These are phyloP conservation scores for Oryzias celebensis DNA, from an alignment of 2,113 vertebrate species.

Conservation along the genomic window DNA sequence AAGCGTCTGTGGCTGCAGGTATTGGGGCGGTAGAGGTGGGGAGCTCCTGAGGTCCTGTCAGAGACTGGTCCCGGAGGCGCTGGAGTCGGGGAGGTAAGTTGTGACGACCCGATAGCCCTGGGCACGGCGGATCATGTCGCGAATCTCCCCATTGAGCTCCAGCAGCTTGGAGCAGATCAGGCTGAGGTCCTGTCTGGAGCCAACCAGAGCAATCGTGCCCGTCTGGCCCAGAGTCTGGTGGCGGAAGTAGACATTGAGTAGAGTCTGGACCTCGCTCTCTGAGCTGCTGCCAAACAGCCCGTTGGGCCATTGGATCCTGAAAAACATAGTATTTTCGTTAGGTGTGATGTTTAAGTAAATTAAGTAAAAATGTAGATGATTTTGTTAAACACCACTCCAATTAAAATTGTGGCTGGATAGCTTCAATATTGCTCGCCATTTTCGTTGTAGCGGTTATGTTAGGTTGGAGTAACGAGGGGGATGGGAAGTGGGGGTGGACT, in stretches of 20 bases:
- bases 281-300: conserved; percentile 93
- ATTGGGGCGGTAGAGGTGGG: conserved; percentile 43
- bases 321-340: neutral
- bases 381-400: no score
- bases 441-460: no score
- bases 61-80: conserved; percentile 92
- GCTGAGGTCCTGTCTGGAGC: conserved; percentile 93
- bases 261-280: conserved; percentile 95
- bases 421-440: no score
- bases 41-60: conserved; percentile 86
- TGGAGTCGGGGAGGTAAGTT: conserved; percentile 93
- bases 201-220: conserved; percentile 93
- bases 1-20: conserved; percentile 37
- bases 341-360: no score
- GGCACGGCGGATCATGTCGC: conserved; percentile 94
- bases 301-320: conserved; percentile 91
- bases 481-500: neutral
- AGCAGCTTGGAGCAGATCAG: conserved; percentile 94
- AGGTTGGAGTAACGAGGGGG: no score
- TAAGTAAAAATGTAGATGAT: no score
- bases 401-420: no score
- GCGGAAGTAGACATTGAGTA: conserved; percentile 97
- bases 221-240: conserved; percentile 98
- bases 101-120: conserved; percentile 94
- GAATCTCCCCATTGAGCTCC: conserved; percentile 96